phyloP scores from a whole-genome alignment of 2,113 vertebrate genomes.

The Mustela lutreola region DNA sequence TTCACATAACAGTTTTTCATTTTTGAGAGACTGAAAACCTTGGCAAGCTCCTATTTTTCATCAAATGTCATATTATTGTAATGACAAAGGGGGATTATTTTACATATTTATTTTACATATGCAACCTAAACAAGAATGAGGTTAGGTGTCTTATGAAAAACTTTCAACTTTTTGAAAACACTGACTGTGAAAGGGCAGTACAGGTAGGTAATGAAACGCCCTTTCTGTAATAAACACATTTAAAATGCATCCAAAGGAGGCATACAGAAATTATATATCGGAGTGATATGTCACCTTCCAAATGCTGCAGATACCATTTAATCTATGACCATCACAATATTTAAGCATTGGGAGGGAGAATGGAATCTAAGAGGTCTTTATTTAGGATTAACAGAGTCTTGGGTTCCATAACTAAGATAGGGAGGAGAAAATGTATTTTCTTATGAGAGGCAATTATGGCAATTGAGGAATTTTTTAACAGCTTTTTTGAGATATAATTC shows the following conservation, averaged over 20 bases:
- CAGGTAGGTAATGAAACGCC: not conserved
- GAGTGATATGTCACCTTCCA: not conserved
- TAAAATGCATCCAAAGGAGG: not conserved
- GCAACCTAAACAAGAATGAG: not conserved
- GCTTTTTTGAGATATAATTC: not conserved
- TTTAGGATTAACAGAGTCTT: not conserved
- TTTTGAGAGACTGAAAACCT: not conserved
- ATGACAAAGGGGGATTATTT: not conserved
- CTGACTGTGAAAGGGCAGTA: not conserved
- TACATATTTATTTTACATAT: not conserved
- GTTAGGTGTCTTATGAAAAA: not conserved
- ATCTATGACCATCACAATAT: not conserved
- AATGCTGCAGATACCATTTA: not conserved
- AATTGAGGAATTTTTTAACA: not conserved
- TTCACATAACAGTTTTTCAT: not conserved
- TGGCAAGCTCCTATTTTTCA: not conserved
- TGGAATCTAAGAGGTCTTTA: not conserved
- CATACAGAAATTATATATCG: not conserved
- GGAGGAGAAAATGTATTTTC: not conserved
- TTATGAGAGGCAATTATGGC: not conserved
- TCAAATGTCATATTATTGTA: not conserved
- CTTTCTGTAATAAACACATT: not conserved
- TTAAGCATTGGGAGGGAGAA: not conserved
- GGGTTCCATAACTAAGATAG: not conserved
- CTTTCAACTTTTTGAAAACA: not conserved